phyloP scores from a whole-genome alignment of 2,113 vertebrate species.

The Rhipidura dahli region DNA sequence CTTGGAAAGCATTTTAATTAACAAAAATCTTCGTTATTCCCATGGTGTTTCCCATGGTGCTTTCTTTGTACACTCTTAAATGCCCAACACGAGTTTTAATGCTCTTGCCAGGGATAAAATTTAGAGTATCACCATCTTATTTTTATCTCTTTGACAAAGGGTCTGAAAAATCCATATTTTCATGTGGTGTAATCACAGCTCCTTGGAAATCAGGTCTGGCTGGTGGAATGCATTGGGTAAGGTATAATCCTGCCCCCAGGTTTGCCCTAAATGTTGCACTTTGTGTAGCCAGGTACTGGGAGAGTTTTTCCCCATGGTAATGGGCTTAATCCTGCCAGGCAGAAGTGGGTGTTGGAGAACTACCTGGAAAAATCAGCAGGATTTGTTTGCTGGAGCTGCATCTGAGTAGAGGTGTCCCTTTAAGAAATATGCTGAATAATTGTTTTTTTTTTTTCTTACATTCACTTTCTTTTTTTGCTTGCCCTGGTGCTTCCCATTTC shows the following conservation, averaged over 20 bases:
- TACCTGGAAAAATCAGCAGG: not conserved
- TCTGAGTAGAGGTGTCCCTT: not conserved
- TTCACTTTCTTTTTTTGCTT: not conserved
- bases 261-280: not conserved
- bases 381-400: not conserved
- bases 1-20: not conserved
- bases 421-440: slow-evolving; percentile 21
- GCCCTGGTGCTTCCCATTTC: not conserved
- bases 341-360: not conserved
- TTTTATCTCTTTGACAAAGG: not conserved
- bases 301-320: not conserved
- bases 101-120: not conserved
- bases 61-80: not conserved
- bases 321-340: not conserved
- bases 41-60: not conserved
- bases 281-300: not conserved
- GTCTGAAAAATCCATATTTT: accelerated
- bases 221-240: not conserved
- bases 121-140: not conserved
- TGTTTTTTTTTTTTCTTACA: not conserved
- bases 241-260: not conserved
- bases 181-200: accelerated
- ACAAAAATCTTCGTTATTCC: not conserved
- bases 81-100: not conserved
- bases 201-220: not conserved